A percentile compares a stretch with the other conserved stretches of the same genome.
Evolutionary conservation across 2,113 vertebrate genomes (phyloP).

Genomic region (Phalacrocorax carbo): DNA sequence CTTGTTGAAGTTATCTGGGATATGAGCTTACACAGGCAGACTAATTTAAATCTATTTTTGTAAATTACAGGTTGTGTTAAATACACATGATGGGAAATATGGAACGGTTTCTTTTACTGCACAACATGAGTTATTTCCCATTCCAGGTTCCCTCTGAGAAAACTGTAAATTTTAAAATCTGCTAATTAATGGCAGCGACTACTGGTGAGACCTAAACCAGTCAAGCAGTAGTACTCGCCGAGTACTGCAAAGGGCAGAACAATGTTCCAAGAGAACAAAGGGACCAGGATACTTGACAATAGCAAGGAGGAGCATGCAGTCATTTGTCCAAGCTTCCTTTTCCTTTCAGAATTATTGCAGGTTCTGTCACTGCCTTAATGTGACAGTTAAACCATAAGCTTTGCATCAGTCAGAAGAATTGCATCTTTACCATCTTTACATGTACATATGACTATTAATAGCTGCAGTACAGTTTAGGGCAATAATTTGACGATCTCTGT

Average conservation of each 20-base stretch:
- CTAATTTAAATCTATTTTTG: conserved; percentile 23
- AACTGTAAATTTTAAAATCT: neutral
- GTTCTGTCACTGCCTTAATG: neutral
- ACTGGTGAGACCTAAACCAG: neutral
- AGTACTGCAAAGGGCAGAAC: neutral
- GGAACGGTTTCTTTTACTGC: conserved; percentile 5
- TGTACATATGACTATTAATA: neutral
- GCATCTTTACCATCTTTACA: neutral
- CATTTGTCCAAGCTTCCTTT: neutral
- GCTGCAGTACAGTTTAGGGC: neutral
- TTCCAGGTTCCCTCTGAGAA: neutral
- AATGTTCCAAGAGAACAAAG: neutral
- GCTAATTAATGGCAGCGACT: neutral
- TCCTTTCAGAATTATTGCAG: neutral
- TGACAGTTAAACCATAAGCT: neutral
- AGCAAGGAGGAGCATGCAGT: neutral
- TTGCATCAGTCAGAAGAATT: neutral
- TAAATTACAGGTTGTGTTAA: conserved; percentile 44
- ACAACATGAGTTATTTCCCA: conserved; percentile 7
- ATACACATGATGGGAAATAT: conserved; percentile 30
- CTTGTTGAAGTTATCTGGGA: neutral
- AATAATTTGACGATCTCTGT: neutral
- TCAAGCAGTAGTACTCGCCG: neutral
- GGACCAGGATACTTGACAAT: neutral
- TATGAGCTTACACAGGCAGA: neutral